These are phyloP conservation scores for Desmophyllum pertusum DNA, from an alignment of 92 coral and sea anemone species.

Conservation along the genomic window DNA sequence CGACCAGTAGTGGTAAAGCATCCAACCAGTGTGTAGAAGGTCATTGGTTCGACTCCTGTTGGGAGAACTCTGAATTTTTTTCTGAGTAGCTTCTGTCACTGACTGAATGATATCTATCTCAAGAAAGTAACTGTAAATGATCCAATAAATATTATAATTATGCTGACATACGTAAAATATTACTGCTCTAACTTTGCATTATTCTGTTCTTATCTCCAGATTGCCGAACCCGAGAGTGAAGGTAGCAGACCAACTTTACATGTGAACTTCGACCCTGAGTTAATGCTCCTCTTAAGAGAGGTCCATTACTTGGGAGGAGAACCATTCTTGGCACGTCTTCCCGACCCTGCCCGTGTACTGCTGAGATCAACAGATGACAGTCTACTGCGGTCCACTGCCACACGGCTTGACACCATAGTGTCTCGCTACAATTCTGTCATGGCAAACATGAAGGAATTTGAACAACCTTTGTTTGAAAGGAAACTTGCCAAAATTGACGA, in stretches of 20 bases:
- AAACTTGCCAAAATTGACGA: conserved; percentile 92
- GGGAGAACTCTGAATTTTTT: no score
- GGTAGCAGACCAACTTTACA: conserved; percentile 65
- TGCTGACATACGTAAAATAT: no score
- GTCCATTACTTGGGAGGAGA: conserved; percentile 92
- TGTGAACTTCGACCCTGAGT: conserved; percentile 94
- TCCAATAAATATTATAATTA: no score
- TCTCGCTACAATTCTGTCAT: conserved; percentile 90
- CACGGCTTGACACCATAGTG: conserved; percentile 93
- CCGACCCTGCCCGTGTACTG: conserved; percentile 86
- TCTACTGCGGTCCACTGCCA: conserved; percentile 92
- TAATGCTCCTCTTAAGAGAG: conserved; percentile 85
- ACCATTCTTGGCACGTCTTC: conserved; percentile 88
- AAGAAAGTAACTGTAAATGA: no score
- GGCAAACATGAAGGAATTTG: conserved; percentile 83
- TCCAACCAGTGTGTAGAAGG: no score
- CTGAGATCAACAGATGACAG: conserved; percentile 84
- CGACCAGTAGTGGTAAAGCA: no score
- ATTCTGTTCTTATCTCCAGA: conserved; percentile 41
- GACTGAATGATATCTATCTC: no score
- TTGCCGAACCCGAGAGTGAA: conserved; percentile 73
- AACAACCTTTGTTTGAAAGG: conserved; percentile 89
- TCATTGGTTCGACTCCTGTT: no score
- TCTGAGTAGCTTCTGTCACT: no score
- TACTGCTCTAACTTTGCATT: neutral